Evolutionary conservation across 2,888 invertebrate genomes (phyloP), one percentile per base, ranked within the genome.

Genomic region (Dyspetes luteomarginatus): DNA sequence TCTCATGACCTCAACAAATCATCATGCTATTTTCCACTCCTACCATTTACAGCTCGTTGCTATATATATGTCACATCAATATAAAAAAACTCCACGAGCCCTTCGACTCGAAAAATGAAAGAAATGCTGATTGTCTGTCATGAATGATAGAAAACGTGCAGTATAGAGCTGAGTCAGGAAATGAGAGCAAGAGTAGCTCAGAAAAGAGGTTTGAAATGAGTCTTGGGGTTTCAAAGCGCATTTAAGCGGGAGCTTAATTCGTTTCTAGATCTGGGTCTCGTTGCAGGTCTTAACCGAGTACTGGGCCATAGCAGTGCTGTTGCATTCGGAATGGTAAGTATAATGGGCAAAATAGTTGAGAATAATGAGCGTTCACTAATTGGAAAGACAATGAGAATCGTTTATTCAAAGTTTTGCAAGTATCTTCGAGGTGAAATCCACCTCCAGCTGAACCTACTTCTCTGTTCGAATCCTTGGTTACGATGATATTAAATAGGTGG

Each of bases 81-180:
- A 41, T 26, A 69, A 36, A 60, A 60, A 71, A 22, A 69, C 12
- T 24, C 9, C 24, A 7, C 30, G 43, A 28, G 30, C 17, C 26
- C 19, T 69, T 30, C 48, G 28, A 41, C 45, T 28, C 36, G 22
- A 12, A 30, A 24, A 58, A 58, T 48, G 58, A 69, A 69, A 69
- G 56, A 58, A 58, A 69, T 45, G 26, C 60, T 12, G 9, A 22
- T 19, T 15, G 4, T 22, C 22, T 30, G 60, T 71, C 71, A 50
- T 71, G 50, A 71, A 71, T 5, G 60, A 60, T 71, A 50, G 50
- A 71, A 50, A 36, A 48, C 50, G 60, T 50, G 36, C 28, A 60
- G 48, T 50, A 26, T 26, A 22, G 19, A 55, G 52, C 19, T 43
- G 43, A 15, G 19, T 17, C 36, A 60, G 5, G 17, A 52, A 64